Percentiles rank a stretch among this genome's conserved stretches.
Conservation (phyloP, 2,888 invertebrate species). For the Agrochola lota region DNA sequence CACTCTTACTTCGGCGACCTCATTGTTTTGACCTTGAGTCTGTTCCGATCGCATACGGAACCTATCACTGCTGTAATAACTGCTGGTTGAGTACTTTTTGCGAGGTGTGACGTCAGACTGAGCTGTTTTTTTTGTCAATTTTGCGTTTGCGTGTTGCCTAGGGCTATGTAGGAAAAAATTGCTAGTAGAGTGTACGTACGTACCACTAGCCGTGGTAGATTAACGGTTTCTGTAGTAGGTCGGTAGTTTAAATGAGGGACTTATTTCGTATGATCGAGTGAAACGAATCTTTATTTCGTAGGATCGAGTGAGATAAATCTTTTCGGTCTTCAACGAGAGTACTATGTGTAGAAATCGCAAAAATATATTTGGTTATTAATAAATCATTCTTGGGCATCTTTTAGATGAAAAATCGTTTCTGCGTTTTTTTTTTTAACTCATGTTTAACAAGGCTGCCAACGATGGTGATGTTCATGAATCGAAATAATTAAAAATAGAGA, state of each 20-base stretch:
- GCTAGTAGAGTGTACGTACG: not conserved
- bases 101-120: conserved; percentile 19
- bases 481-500: not conserved
- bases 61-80: conserved; percentile 54
- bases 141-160: conserved; percentile 4
- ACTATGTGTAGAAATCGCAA: not conserved
- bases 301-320: not conserved
- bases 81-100: conserved; percentile 34
- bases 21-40: conserved; percentile 55
- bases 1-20: conserved; percentile 62
- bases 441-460: not conserved
- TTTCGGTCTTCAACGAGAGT: not conserved
- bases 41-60: conserved; percentile 58
- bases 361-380: not conserved
- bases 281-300: not conserved
- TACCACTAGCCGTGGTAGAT: not conserved
- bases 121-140: not conserved
- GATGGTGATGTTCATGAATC: not conserved
- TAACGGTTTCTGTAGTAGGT: conserved; percentile 12
- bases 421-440: not conserved
- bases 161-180: conserved; percentile 13
- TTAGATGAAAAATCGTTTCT: not conserved
- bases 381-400: not conserved
- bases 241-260: not conserved
- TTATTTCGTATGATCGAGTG: not conserved